Evolutionary conservation across 30 jellyfish, hydroid and myxozoan genomes (phyloP).

Genomic region (Aurelia aurita): DNA sequence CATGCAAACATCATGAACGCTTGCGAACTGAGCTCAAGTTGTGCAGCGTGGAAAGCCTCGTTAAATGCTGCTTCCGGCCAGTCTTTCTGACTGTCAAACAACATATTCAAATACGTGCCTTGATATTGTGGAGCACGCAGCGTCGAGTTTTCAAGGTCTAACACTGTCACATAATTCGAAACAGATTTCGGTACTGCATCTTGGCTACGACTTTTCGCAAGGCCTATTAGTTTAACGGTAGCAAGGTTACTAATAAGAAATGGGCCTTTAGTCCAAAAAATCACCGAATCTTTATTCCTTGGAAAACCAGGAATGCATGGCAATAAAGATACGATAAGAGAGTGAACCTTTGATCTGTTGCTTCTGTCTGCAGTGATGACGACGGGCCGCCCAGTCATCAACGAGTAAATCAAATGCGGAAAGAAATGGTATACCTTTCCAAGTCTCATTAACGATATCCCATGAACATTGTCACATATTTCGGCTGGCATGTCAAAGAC

Average conservation of each 20-base stretch:
- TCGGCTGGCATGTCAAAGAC: constrained; percentile 49
- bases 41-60: constrained; percentile 53
- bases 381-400: constrained; percentile 91
- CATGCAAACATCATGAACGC: constrained; percentile 59
- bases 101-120: constrained; percentile 53
- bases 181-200: constrained; percentile 72
- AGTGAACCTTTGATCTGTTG: constrained; percentile 41
- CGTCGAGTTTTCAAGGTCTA: constrained; percentile 76
- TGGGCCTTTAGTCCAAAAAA: constrained; percentile 85
- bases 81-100: constrained; percentile 72
- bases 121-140: constrained; percentile 82
- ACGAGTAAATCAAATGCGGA: constrained; percentile 82
- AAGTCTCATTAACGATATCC: constrained; percentile 35
- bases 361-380: constrained; percentile 65
- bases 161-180: constrained; percentile 71
- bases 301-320: constrained; percentile 77
- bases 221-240: constrained; percentile 74
- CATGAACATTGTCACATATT: constrained; percentile 13
- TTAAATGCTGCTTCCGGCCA: constrained; percentile 77
- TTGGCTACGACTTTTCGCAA: constrained; percentile 58
- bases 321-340: constrained; percentile 59
- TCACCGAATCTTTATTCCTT: constrained; percentile 30
- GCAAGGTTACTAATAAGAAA: constrained; percentile 50
- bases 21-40: constrained; percentile 51
- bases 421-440: constrained; percentile 68